phyloP scores from a whole-genome alignment of 2,113 vertebrate genomes.

The Lepidiolamprologus cunningtoni region DNA sequence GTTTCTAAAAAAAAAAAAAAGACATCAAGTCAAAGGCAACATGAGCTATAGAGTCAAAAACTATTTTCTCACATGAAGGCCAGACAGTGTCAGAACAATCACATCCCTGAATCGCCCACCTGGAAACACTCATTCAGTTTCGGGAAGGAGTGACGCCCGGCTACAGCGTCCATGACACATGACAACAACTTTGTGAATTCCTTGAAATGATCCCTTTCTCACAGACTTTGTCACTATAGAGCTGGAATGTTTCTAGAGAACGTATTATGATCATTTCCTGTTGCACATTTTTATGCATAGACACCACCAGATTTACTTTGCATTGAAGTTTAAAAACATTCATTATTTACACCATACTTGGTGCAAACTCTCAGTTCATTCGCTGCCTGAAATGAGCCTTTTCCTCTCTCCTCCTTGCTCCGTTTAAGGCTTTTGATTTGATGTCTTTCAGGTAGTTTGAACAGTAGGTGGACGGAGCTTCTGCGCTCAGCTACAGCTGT shows the following conservation, averaged over 20 bases:
- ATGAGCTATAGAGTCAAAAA: not conserved
- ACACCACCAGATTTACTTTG: not conserved
- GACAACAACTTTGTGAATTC: not conserved
- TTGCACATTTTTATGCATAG: not conserved
- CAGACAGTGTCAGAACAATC: not conserved
- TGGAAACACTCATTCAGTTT: not conserved
- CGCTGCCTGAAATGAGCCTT: not conserved
- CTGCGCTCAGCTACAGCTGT: not conserved
- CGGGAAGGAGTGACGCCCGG: not conserved
- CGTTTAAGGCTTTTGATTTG: not conserved
- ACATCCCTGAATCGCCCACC: not conserved
- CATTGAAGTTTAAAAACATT: not conserved
- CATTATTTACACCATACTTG: not conserved
- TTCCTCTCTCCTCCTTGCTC: not conserved
- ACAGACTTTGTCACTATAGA: not conserved
- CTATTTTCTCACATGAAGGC: not conserved
- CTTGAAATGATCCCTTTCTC: not conserved
- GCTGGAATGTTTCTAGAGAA: not conserved
- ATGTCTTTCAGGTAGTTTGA: not conserved
- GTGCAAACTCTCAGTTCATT: not conserved
- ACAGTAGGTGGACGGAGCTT: not conserved
- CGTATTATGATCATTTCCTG: not conserved
- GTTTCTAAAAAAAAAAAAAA: not conserved
- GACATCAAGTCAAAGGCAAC: not conserved
- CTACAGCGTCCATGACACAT: not conserved